Evolutionary conservation across 2,797 vertebrate genomes (phyloP).

Genomic region (Xenops minutus): DNA sequence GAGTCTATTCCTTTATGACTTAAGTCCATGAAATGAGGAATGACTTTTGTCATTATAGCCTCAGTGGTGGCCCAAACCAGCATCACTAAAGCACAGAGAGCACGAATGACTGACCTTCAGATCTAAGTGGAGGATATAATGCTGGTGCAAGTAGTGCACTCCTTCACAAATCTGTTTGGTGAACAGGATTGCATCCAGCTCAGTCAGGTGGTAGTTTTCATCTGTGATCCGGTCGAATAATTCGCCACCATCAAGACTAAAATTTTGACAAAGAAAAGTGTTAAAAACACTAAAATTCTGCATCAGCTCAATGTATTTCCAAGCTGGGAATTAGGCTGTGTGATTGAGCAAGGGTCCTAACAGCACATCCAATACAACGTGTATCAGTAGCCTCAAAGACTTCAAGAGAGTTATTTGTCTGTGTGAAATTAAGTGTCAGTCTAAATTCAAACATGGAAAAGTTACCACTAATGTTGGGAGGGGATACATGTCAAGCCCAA

Average conservation of each 20-base stretch:
- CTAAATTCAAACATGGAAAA: background rate
- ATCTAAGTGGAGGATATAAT: constrained; percentile 88
- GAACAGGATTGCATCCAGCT: constrained; percentile 86
- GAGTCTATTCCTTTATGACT: background rate
- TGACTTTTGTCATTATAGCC: background rate
- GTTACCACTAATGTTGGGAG: background rate
- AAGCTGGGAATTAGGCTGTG: background rate
- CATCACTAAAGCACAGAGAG: background rate
- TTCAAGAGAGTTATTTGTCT: background rate
- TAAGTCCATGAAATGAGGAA: background rate
- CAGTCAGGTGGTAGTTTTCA: constrained; percentile 83
- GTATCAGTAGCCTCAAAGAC: background rate
- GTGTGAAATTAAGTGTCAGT: background rate
- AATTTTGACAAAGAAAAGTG: background rate
- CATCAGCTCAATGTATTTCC: background rate
- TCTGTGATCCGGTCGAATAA: constrained; percentile 88
- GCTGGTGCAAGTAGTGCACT: constrained; percentile 86
- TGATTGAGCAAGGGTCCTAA: background rate
- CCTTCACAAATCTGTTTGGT: constrained; percentile 88
- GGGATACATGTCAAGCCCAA: background rate
- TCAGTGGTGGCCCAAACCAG: background rate
- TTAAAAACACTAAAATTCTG: background rate
- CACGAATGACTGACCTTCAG: constrained; percentile 79
- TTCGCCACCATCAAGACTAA: constrained; percentile 87
- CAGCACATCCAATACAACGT: background rate